Conservation (phyloP, 2,888 invertebrate species). For the Podabrus alpinus region DNA sequence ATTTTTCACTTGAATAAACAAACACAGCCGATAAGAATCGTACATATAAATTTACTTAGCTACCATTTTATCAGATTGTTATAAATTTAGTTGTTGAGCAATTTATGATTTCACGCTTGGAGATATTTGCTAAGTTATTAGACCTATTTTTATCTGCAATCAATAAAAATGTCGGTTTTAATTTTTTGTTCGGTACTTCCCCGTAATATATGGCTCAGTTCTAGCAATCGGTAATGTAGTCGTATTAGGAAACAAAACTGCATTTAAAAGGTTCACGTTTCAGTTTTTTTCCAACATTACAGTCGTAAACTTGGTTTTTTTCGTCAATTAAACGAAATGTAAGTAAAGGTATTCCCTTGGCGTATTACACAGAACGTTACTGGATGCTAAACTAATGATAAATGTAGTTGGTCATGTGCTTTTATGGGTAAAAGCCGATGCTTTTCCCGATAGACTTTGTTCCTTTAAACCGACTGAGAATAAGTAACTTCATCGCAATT, state of each 20-base stretch:
- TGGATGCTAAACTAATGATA: constrained; percentile 38
- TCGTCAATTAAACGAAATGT: constrained; percentile 33
- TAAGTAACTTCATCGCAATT: constrained; percentile 1
- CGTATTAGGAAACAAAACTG: constrained; percentile 25
- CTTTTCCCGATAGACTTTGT: constrained; percentile 26
- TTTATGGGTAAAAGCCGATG: constrained; percentile 40
- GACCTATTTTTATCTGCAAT: neutral
- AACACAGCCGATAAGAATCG: neutral
- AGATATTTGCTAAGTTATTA: neutral
- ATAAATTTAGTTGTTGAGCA: neutral
- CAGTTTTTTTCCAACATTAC: constrained; percentile 15
- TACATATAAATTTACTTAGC: neutral
- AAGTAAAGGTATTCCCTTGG: constrained; percentile 37
- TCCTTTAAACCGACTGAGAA: constrained; percentile 13
- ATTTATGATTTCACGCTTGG: neutral
- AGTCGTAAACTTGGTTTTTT: constrained; percentile 29
- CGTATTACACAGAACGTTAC: constrained; percentile 41
- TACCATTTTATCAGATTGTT: neutral
- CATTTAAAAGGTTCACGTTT: constrained; percentile 21
- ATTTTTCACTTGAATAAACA: neutral
- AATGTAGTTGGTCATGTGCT: constrained; percentile 43
- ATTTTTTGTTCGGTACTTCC: neutral
- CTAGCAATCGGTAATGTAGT: constrained; percentile 16
- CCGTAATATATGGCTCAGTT: constrained; percentile 2
- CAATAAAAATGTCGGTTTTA: neutral